phyloP scores from a whole-genome alignment of 2,888 invertebrate genomes.

The Stenodera caucasica region DNA sequence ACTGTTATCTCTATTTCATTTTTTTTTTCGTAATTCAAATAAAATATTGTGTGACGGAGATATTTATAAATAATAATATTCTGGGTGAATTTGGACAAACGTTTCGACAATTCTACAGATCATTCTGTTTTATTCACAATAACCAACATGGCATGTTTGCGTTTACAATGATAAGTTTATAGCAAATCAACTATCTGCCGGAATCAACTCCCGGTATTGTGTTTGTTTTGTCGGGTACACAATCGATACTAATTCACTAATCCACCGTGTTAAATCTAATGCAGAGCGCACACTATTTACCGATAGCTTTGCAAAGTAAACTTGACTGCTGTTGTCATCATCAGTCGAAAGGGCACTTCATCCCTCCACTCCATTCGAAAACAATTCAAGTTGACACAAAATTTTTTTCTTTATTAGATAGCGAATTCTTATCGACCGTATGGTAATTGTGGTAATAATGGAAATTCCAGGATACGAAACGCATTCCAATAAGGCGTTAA shows the following conservation, averaged over 20 bases:
- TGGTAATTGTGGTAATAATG: constrained; percentile 1
- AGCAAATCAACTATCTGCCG: constrained; percentile 37
- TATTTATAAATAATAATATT: constrained; percentile 26
- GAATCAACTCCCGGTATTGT: constrained; percentile 38
- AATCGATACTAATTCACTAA: constrained; percentile 51
- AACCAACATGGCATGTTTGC: constrained; percentile 54
- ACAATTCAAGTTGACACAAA: too few relatives aligned
- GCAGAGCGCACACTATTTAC: constrained; percentile 26
- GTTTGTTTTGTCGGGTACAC: constrained; percentile 45
- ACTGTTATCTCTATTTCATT: constrained; percentile 42
- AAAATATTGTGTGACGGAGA: too few relatives aligned
- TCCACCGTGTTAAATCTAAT: constrained; percentile 32
- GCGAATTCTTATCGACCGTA: background rate
- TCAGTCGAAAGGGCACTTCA: background rate
- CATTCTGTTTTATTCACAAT: constrained; percentile 12
- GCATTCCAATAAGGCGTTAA: constrained; percentile 5
- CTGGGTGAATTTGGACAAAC: constrained; percentile 17
- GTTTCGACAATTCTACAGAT: constrained; percentile 33
- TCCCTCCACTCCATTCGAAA: too few relatives aligned
- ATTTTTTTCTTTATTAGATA: background rate
- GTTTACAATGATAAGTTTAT: constrained; percentile 52
- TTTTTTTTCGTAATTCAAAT: too few relatives aligned
- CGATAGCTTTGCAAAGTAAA: constrained; percentile 19
- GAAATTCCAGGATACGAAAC: background rate
- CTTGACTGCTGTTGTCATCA: constrained; percentile 16